Base-by-base conservation (phyloP, 2,797 vertebrate species). In the Mus minutoides region DNA sequence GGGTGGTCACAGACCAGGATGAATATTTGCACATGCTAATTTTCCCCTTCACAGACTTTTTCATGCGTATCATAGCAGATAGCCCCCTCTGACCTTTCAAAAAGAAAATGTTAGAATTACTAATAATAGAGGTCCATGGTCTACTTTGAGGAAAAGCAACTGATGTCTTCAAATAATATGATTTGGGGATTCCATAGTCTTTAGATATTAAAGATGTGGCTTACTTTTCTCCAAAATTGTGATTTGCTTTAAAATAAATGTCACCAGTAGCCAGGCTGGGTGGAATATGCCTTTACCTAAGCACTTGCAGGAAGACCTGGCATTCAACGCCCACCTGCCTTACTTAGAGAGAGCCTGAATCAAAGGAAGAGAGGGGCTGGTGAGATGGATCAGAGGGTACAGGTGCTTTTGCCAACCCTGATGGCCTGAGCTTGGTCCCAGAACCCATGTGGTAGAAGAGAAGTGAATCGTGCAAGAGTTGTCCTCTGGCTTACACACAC, bases 171-270 rank as follows among this genome's bases (percentile, higher is more conserved):
- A 71, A 26, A 76, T 86, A 8, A 76, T 46, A 71, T 62, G 52
- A 94, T 88, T 73, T 91, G 93, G 52, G 56, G 46, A 7, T 92
- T 34, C 54, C 34, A 60, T 88, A 26, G 43, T 86, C 19, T 85
- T 95, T 87, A 92, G 90, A 96, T 80, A 31, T 52, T 75, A 95
- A 85, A 85, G 31, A 26, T 69, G 95, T 56, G 80, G 34, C 94
- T 90, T 92, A 77, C 77, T 78, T 14, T 29, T 86, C 69, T 90
- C 46, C 10, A 95, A 85, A 92, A 78, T 31, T 71, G 29, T 84
- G 67, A 58, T 90, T 83, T 93, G 6, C 46, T n/a, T 37, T 92
- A 88, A 93, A 86, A 80, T 17, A 90, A 93, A 91, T 64, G 7
- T 85, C 76, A 95, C 14, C 7, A 91, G 52, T 40, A 82, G 24